Conservation (phyloP, 1,140 invertebrate species). For the Drosophila truncata region DNA sequence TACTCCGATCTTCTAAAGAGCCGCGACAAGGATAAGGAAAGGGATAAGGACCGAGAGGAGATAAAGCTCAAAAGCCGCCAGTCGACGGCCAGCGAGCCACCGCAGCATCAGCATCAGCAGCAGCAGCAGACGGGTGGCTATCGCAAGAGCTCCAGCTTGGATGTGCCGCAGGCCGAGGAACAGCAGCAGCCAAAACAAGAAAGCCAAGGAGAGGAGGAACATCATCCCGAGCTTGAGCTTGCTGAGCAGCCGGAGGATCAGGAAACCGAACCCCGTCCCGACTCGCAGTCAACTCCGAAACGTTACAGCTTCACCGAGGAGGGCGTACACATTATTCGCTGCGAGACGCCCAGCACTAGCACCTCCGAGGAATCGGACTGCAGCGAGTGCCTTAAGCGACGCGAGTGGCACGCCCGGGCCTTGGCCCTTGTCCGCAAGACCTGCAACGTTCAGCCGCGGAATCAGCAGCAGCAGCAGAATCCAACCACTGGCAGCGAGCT, state of each 20-base stretch:
- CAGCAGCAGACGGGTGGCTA: conserved; percentile 51
- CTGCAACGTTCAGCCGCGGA: conserved; percentile 85
- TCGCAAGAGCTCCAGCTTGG: conserved; percentile 89
- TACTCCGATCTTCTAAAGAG: conserved; percentile 91
- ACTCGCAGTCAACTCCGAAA: conserved; percentile 86
- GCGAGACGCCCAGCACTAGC: conserved; percentile 82
- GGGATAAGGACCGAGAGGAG: conserved; percentile 58
- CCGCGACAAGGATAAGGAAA: conserved; percentile 73
- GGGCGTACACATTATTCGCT: conserved; percentile 86
- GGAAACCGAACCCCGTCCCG: conserved; percentile 18
- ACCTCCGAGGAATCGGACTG: conserved; percentile 85
- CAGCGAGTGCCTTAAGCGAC: conserved; percentile 83
- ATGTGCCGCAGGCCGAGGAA: conserved; percentile 87
- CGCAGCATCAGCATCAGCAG: conserved; percentile 53
- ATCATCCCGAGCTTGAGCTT: conserved; percentile 15
- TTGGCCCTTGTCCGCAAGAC: conserved; percentile 81
- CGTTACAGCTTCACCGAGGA: conserved; percentile 89
- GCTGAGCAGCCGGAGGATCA: conserved; percentile 13
- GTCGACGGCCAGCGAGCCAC: conserved; percentile 80
- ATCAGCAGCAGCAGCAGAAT: conserved; percentile 10
- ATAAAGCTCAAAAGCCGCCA: conserved; percentile 73
- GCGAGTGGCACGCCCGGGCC: conserved; percentile 84
- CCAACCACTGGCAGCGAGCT: conserved; percentile 54
- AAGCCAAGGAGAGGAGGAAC: conserved; percentile 11
- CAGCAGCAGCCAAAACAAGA: conserved; percentile 19